Evolutionary conservation across 2,888 invertebrate genomes (phyloP).

Genomic region (Campaea margaritaria): DNA sequence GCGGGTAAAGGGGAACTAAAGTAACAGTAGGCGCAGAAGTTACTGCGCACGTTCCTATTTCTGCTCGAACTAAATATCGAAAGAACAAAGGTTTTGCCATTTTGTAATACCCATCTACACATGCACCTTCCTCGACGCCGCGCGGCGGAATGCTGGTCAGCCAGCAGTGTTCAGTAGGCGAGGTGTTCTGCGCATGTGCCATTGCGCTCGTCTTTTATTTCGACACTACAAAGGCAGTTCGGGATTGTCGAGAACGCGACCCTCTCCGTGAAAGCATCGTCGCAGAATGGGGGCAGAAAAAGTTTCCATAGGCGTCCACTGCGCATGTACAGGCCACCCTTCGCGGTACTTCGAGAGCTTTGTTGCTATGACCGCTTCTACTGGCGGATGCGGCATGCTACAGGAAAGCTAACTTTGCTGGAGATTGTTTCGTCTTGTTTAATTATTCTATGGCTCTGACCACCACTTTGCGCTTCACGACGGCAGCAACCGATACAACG

Average conservation of each 20-base stretch:
- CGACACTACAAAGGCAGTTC: background rate
- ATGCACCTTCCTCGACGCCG: slow-evolving; percentile 2
- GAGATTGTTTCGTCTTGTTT: slow-evolving; percentile 2
- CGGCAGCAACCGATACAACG: no score
- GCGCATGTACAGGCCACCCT: slow-evolving; percentile 15
- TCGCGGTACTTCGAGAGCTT: slow-evolving; percentile 16
- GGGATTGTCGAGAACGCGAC: slow-evolving; percentile 2
- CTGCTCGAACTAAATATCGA: slow-evolving; percentile 19
- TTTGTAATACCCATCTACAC: slow-evolving; percentile 1
- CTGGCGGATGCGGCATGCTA: slow-evolving; percentile 23
- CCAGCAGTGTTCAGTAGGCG: slow-evolving; percentile 5
- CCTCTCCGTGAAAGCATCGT: background rate
- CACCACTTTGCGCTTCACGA: no score
- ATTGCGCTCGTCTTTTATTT: slow-evolving; percentile 8
- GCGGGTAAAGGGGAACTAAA: no score
- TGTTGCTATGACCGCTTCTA: background rate
- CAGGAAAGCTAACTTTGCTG: slow-evolving; percentile 17
- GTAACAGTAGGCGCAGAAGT: slow-evolving; percentile 2
- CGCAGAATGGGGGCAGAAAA: slow-evolving; percentile 14
- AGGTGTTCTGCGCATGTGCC: slow-evolving; percentile 19
- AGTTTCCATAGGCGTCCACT: slow-evolving; percentile 5
- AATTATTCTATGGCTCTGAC: background rate
- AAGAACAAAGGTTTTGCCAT: slow-evolving; percentile 17
- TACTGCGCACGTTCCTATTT: slow-evolving; percentile 24
- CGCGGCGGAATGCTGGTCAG: slow-evolving; percentile 21